Conservation (phyloP, 2,797 vertebrate species). For the Pseudomugil gertrudae region DNA sequence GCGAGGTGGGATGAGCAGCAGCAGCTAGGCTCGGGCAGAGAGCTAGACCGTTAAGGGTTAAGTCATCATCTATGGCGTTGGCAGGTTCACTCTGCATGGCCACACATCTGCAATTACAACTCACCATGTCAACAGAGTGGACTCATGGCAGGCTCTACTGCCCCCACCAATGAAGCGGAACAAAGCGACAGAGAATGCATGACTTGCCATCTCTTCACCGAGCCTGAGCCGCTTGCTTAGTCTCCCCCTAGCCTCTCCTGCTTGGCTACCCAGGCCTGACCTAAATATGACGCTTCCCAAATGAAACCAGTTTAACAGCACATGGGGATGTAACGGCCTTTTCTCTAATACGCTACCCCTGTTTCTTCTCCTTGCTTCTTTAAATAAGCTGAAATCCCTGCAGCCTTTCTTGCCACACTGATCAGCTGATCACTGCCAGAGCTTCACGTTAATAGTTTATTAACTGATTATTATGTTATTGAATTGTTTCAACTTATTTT, state of each 20-base stretch:
- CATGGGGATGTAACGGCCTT: slow-evolving; percentile 38
- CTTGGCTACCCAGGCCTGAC: slow-evolving; percentile 68
- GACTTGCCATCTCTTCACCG: slow-evolving; percentile 62
- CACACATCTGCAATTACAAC: slow-evolving; percentile 59
- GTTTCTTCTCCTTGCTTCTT: slow-evolving; percentile 8
- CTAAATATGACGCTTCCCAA: slow-evolving; percentile 61
- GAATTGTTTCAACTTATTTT: slow-evolving; percentile 63
- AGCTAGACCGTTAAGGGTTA: slow-evolving; percentile 19
- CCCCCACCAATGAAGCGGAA: slow-evolving; percentile 56
- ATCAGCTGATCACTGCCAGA: slow-evolving; percentile 49
- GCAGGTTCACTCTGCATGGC: slow-evolving; percentile 39
- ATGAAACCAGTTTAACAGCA: slow-evolving; percentile 52
- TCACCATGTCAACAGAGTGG: slow-evolving; percentile 39
- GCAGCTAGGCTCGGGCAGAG: slow-evolving; percentile 5
- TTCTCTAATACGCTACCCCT: slow-evolving; percentile 14
- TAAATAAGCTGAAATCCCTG: slow-evolving; percentile 39
- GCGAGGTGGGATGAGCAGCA: slow-evolving; percentile 18
- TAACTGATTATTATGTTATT: slow-evolving; percentile 76
- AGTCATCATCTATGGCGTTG: slow-evolving; percentile 21
- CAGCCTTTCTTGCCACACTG: slow-evolving; percentile 28
- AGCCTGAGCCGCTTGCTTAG: slow-evolving; percentile 52
- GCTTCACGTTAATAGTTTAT: no score
- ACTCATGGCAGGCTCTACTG: slow-evolving; percentile 41
- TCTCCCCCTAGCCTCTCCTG: slow-evolving; percentile 50
- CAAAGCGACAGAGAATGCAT: slow-evolving; percentile 62